phyloP scores from a whole-genome alignment of 2,797 vertebrate genomes.

The Takifugu rubripes region DNA sequence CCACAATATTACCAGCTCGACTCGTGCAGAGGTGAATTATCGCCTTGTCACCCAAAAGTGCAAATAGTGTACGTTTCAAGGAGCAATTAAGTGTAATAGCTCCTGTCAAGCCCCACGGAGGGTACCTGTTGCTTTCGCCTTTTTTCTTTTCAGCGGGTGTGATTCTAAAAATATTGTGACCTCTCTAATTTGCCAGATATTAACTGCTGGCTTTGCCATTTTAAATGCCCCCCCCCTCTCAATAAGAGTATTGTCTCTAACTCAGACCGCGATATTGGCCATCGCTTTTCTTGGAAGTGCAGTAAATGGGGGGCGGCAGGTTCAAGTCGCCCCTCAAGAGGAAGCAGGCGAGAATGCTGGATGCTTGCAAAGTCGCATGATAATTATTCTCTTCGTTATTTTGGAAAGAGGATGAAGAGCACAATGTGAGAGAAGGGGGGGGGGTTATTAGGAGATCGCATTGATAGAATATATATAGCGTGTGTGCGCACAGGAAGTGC shows the following conservation, averaged over 20 bases:
- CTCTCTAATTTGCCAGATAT: slow-evolving; percentile 69
- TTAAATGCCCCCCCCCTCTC: slow-evolving; percentile 49
- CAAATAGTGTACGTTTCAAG: slow-evolving; percentile 87
- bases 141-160: slow-evolving; percentile 71
- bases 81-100: slow-evolving; percentile 93
- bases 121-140: slow-evolving; percentile 78
- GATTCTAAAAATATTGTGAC: slow-evolving; percentile 76
- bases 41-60: slow-evolving; percentile 88
- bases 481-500: slow-evolving; percentile 38
- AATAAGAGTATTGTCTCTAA: slow-evolving; percentile 38
- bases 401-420: slow-evolving; percentile 51
- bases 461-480: slow-evolving; percentile 36
- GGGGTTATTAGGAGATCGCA: slow-evolving; percentile 57
- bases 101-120: slow-evolving; percentile 85
- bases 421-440: slow-evolving; percentile 55
- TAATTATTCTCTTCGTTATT: slow-evolving; percentile 80
- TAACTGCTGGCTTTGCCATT: slow-evolving; percentile 59
- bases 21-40: slow-evolving; percentile 90
- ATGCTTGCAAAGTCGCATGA: slow-evolving; percentile 72
- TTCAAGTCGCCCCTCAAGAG: slow-evolving; percentile 68
- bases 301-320: slow-evolving; percentile 60
- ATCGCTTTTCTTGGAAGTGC: slow-evolving; percentile 66
- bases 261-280: slow-evolving; percentile 62
- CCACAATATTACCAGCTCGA: slow-evolving; percentile 85
- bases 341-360: slow-evolving; percentile 66